A percentile compares a stretch with the other conserved stretches of the same genome.
Conservation (phyloP, 2,113 vertebrate genomes). For the Psittacula cyanocephala region DNA sequence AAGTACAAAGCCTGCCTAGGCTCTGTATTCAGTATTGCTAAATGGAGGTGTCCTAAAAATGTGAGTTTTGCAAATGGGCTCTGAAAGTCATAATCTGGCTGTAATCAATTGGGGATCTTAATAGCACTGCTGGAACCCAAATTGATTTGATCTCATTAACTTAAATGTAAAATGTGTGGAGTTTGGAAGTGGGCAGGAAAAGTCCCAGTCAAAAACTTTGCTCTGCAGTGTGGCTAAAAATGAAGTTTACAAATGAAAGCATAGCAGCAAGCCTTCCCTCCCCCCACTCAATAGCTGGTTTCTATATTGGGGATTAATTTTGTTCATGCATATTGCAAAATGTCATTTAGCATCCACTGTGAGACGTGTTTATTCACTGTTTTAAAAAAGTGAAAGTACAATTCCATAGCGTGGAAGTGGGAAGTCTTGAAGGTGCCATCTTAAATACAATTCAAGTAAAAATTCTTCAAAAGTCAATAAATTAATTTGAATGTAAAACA, state of each 20-base stretch:
- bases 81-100: not conserved
- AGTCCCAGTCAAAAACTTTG: not conserved
- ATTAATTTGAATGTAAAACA: not conserved
- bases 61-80: not conserved
- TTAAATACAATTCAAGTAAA: not conserved
- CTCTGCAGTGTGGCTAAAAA: not conserved
- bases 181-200: not conserved
- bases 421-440: not conserved
- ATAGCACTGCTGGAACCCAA: not conserved
- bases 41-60: not conserved
- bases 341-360: not conserved
- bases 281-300: accelerated
- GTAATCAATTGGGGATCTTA: not conserved
- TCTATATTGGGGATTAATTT: not conserved
- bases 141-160: not conserved
- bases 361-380: not conserved
- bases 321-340: not conserved
- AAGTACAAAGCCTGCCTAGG: not conserved
- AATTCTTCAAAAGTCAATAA: not conserved
- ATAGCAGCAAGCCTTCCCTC: not conserved
- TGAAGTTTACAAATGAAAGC: not conserved
- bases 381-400: not conserved
- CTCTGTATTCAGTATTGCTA: not conserved
- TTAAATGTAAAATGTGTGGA: not conserved
- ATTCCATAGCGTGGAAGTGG: not conserved